A percentile compares a stretch with the other conserved stretches of the same genome.
Conservation (phyloP, 1,140 invertebrate species). For the Drosophila burlai region DNA sequence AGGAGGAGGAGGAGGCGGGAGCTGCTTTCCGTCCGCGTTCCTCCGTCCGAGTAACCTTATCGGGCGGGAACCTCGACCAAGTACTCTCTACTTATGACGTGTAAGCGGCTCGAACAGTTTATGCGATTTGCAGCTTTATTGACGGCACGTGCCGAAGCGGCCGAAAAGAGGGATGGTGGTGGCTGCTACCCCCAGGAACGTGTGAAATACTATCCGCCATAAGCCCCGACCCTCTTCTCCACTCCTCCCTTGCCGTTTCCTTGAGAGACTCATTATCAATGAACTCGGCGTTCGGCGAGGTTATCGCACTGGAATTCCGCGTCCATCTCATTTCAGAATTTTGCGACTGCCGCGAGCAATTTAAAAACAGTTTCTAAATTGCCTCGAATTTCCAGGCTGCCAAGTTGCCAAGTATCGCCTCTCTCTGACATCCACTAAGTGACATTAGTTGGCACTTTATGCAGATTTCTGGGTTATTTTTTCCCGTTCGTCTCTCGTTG, state of each 20-base stretch:
- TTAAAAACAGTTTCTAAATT: conserved; percentile 61
- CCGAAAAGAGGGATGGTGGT: conserved; percentile 23
- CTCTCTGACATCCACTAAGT: conserved; percentile 23
- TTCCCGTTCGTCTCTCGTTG: neutral
- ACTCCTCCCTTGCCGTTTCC: neutral
- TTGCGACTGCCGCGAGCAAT: conserved; percentile 42
- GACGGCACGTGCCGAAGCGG: conserved; percentile 56
- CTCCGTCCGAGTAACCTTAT: conserved; percentile 28
- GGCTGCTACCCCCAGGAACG: neutral
- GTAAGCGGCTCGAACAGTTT: conserved; percentile 65
- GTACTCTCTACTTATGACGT: conserved; percentile 60
- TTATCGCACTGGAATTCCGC: conserved; percentile 46
- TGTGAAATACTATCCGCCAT: conserved; percentile 41
- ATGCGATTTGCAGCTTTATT: conserved; percentile 63
- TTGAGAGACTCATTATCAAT: conserved; percentile 55
- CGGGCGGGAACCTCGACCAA: conserved; percentile 26
- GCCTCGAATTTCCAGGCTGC: conserved; percentile 44
- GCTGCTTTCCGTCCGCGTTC: neutral
- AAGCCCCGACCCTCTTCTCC: conserved; percentile 3
- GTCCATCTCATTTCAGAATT: conserved; percentile 42
- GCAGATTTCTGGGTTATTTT: conserved; percentile 9
- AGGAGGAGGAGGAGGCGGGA: neutral
- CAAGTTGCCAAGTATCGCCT: neutral
- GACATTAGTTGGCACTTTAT: conserved; percentile 49
- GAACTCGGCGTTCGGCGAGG: conserved; percentile 18